Percentiles rank a stretch among this genome's conserved stretches.
phyloP scores from a whole-genome alignment of 2,797 vertebrate species.

The Lepilemur septentrionalis region DNA sequence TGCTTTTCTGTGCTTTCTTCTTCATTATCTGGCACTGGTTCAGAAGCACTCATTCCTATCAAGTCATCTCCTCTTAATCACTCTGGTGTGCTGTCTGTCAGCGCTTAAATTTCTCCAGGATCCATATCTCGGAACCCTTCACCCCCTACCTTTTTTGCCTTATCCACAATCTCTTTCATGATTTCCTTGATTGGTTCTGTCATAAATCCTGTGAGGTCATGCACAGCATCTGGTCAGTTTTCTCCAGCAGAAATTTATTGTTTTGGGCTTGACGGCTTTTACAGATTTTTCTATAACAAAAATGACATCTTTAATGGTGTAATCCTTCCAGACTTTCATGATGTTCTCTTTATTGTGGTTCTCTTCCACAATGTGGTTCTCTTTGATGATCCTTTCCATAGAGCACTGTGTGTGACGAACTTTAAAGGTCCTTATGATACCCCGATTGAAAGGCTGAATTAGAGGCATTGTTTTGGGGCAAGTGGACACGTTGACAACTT shows the following conservation, averaged over 20 bases:
- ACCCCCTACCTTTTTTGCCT: background rate
- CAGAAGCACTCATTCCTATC: background rate
- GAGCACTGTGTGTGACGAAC: background rate
- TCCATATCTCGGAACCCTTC: background rate
- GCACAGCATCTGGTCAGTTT: background rate
- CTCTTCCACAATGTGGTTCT: too few relatives aligned
- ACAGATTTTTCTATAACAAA: background rate
- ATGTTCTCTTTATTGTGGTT: background rate
- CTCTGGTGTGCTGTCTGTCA: background rate
- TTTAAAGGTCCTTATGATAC: background rate
- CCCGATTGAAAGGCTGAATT: background rate
- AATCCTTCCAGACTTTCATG: background rate
- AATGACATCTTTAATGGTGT: background rate
- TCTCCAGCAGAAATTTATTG: background rate
- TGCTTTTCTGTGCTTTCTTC: background rate
- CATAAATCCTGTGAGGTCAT: background rate
- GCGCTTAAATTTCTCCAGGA: background rate
- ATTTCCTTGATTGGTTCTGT: background rate
- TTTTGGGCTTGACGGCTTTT: background rate
- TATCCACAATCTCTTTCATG: background rate
- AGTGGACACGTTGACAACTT: background rate
- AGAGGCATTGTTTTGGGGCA: background rate
- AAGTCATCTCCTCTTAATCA: background rate
- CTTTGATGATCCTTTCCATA: background rate
- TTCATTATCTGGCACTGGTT: background rate